Evolutionary conservation across 2,113 vertebrate genomes (phyloP), one percentile per base, ranked within the genome.

Genomic region (Neodontobutis hainanensis): DNA sequence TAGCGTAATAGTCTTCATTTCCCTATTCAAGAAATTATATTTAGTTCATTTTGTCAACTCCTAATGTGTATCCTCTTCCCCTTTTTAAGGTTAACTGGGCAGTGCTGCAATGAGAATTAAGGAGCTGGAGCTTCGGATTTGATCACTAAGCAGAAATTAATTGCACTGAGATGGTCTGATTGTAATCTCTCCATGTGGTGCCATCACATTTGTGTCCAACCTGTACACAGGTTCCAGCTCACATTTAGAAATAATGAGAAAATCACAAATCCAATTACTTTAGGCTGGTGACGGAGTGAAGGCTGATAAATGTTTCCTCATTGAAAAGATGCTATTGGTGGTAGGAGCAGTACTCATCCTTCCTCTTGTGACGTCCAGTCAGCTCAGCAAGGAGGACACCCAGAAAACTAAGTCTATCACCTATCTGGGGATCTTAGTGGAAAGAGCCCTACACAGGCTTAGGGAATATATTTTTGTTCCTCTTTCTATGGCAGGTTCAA

Each of bases 161-260:
- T 58, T 73, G 76, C 69, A 78, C 75, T 0, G 52, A 78, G 38
- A 50, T 78, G 64, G 38, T 27, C 57, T 74, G 47, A 74, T 67
- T 40, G 63, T 56, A 5, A 35, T 59, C 11, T 19, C 45, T 42
- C 70, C 70, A 43, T 73, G 53, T 73, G 61, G 70, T 0, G n/a
- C 15, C 4, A 47, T 74, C 40, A 74, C 71, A 35, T 74, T 74
- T 43, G 48, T 67, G 1, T 74, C 71, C 6, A 60, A 74, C 49
- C 63, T 48, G 12, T 61, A 61, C 45, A 61, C 59, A 36, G 59
- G 44, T 3, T 36, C 43, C 43, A 48, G 47, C 7, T 62, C 60
- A 38, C 45, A 49, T 12, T 9, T 11, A 49, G 27, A 49, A 5
- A 49, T 62, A 9, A 61, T 27, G 2, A 19, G 1, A n/a, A 14